These are phyloP conservation scores for Siniperca knerii DNA, from an alignment of 2,113 vertebrate species.

Conservation along the genomic window DNA sequence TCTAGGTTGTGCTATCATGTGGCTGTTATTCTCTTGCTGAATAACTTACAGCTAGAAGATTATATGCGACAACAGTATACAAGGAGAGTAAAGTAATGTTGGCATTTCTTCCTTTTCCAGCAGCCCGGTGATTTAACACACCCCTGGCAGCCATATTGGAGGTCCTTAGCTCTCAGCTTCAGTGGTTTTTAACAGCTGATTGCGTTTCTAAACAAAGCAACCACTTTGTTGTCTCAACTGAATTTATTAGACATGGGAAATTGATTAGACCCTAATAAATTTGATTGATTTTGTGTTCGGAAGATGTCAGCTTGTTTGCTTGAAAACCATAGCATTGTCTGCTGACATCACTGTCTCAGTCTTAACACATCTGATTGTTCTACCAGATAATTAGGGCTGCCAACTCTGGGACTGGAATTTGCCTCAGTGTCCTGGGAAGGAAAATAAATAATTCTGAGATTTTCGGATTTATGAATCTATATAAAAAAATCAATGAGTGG, in stretches of 20 bases:
- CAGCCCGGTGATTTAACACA: constrained; percentile 57
- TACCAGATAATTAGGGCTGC: constrained; percentile 31
- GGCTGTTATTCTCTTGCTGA: constrained; percentile 66
- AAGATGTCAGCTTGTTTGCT: constrained; percentile 31
- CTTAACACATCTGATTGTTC: constrained; percentile 34
- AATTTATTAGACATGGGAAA: constrained; percentile 39
- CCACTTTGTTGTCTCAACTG: constrained; percentile 22
- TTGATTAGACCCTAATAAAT: constrained; percentile 26
- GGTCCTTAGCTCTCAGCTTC: constrained; percentile 17
- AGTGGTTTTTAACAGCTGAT: constrained; percentile 36
- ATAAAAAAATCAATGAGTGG: neutral
- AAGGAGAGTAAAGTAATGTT: constrained; percentile 59
- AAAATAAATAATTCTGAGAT: neutral
- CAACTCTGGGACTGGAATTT: neutral
- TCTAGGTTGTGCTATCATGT: constrained; percentile 60
- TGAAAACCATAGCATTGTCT: neutral
- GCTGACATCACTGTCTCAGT: constrained; percentile 18
- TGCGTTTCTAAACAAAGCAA: constrained; percentile 34
- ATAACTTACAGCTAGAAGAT: constrained; percentile 75
- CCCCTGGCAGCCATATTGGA: constrained; percentile 50
- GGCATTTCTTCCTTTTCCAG: constrained; percentile 58
- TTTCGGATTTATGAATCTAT: constrained; percentile 5
- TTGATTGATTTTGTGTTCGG: constrained; percentile 46
- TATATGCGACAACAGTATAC: constrained; percentile 65
- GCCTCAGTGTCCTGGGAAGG: neutral